Evolutionary conservation across 2,113 vertebrate genomes (phyloP).

Genomic region (Collichthys lucidus): DNA sequence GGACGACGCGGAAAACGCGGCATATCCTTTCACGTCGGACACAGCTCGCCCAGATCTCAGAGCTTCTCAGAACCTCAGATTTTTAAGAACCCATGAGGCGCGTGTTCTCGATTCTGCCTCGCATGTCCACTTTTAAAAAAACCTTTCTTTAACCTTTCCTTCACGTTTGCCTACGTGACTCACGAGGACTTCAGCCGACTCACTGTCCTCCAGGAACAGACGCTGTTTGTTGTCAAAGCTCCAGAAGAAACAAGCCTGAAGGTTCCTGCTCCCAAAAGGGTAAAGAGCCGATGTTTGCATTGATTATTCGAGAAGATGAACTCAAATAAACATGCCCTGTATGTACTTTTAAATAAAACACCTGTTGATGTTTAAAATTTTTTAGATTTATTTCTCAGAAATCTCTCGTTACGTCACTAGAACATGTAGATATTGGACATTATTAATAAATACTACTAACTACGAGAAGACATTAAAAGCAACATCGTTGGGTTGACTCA

Average conservation of each 20-base stretch:
- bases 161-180: constrained; percentile 91
- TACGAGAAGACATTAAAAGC: neutral
- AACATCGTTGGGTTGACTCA: neutral
- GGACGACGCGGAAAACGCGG: constrained; percentile 86
- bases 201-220: constrained; percentile 89
- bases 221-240: constrained; percentile 91
- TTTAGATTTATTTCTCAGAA: neutral
- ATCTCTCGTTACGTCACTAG: neutral
- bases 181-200: constrained; percentile 89
- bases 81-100: too few species aligned
- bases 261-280: constrained; percentile 89
- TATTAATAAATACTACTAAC: neutral
- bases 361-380: too few species aligned
- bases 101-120: too few species aligned
- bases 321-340: neutral
- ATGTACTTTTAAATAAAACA: neutral
- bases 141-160: constrained; percentile 67
- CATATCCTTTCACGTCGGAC: constrained; percentile 89
- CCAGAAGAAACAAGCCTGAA: constrained; percentile 93
- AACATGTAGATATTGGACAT: neutral
- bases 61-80: neutral
- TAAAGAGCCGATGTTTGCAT: constrained; percentile 49
- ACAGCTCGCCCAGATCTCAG: neutral
- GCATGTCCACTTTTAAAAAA: too few species aligned
- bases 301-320: too few species aligned